Base-by-base conservation (phyloP, 2,888 invertebrate species). In the Eristalinus sepulchralis region DNA sequence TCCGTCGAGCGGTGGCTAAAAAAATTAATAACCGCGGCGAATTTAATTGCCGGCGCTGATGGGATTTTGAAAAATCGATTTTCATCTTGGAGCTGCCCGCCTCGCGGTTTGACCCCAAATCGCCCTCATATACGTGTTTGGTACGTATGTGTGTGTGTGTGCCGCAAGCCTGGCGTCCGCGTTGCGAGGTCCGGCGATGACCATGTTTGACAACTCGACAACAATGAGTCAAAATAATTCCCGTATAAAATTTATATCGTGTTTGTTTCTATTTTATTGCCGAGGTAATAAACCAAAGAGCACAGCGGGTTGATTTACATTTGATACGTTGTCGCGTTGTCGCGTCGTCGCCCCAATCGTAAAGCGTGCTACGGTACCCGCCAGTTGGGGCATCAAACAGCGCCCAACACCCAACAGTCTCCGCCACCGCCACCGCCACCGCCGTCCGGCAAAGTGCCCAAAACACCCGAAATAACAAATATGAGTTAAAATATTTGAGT, bases 401-500 rank as follows among this genome's bases (percentile, higher is more conserved):
- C 68, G 39, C 20, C 22, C 17, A 13, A 27, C 8, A 20, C n/a
- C 39, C 13, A 39, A 9, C 39, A 64, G 55, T 73, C 57, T 20
- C 34, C 13, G 3, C 4, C 57, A 3, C 39, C 53, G 31, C 22
- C 73, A 47, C 53, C 47, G 11, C 11, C 1, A 13, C 13, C 3
- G 39, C 4, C 47, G 17, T 20, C 47, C 47, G n/a, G 47, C 47
- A 47, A 47, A 47, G 47, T 47, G 17, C 31, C 39, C 24, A 31
- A 20, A 55, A 33, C 8, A 20, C 10, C 6, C 31, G 11, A 34
- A 22, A 70, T 63, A 75, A 77, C 60, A 85, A 78, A 70, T 85
- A 85, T 85, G 81, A 77, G 64, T 85, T 85, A 85, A 81, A 77
- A 81, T 85, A 81, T 85, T 85, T 85, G 72, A 85, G 66, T 85